Conservation (phyloP, 2,113 vertebrate genomes). For the Mellivora capensis region DNA sequence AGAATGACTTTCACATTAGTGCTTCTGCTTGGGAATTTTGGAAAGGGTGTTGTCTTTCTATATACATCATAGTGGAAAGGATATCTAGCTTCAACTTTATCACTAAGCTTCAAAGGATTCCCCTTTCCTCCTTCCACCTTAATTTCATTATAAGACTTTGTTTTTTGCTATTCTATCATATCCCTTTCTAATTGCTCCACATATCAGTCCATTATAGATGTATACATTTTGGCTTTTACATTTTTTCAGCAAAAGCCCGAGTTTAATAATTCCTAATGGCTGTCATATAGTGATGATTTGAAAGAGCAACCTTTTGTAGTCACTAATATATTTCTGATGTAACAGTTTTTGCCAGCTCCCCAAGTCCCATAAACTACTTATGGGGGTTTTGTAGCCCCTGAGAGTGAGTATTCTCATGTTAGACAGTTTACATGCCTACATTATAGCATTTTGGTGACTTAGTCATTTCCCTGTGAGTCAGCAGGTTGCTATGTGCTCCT, state of each 20-base stretch:
- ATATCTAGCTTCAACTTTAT: not conserved
- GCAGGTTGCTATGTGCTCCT: not conserved
- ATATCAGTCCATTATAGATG: not conserved
- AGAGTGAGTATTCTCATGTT: not conserved
- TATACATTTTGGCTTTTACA: not conserved
- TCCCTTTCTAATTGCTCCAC: not conserved
- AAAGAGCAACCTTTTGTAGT: not conserved
- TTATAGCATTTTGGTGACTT: not conserved
- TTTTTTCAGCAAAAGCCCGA: not conserved
- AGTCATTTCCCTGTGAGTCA: not conserved
- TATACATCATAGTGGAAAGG: not conserved
- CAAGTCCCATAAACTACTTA: not conserved
- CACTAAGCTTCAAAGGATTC: conserved; percentile 12
- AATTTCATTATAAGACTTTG: not conserved
- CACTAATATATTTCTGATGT: not conserved
- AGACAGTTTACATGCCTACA: not conserved
- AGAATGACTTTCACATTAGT: not conserved
- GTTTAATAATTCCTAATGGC: not conserved
- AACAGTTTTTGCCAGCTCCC: not conserved
- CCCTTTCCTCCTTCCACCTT: not conserved
- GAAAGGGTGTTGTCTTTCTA: not conserved
- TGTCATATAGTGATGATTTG: not conserved
- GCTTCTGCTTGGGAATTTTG: not conserved
- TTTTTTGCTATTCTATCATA: not conserved
- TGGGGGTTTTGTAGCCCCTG: not conserved